Percentiles rank a stretch among this genome's conserved stretches.
phyloP scores from a whole-genome alignment of 1,140 invertebrate species.

The Nasonia vitripennis region DNA sequence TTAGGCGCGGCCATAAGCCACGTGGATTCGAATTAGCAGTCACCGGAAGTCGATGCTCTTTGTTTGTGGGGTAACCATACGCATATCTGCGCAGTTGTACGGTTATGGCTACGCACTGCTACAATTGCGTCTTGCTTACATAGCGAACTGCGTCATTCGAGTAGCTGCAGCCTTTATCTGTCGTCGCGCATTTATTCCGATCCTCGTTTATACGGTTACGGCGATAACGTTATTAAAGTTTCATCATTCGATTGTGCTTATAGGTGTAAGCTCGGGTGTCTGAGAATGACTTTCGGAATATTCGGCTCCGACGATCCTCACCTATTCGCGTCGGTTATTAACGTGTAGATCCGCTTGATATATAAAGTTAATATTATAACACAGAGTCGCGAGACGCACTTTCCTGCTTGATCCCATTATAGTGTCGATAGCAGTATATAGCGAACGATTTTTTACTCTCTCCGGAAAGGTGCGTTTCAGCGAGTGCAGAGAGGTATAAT shows the following conservation, averaged over 20 bases:
- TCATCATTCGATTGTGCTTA: too few relatives aligned
- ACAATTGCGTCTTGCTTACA: too few relatives aligned
- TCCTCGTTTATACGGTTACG: too few relatives aligned
- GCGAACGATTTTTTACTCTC: not conserved
- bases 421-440: not conserved
- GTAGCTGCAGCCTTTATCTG: too few relatives aligned
- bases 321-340: not conserved
- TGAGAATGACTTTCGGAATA: too few relatives aligned
- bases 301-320: too few relatives aligned
- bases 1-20: not conserved
- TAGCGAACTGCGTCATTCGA: not conserved
- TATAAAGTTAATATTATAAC: not conserved
- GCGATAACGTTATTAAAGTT: too few relatives aligned
- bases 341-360: not conserved
- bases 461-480: not conserved
- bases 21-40: not conserved
- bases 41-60: not conserved
- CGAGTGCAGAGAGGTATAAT: too few relatives aligned
- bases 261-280: too few relatives aligned
- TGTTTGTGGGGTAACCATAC: not conserved
- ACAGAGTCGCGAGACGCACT: not conserved
- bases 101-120: not conserved
- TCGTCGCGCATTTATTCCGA: too few relatives aligned
- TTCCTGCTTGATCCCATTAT: not conserved
- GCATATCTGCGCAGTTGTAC: not conserved